These are phyloP conservation scores for Barypeithes pellucidus DNA, from an alignment of 2,888 invertebrate genomes.

Conservation along the genomic window DNA sequence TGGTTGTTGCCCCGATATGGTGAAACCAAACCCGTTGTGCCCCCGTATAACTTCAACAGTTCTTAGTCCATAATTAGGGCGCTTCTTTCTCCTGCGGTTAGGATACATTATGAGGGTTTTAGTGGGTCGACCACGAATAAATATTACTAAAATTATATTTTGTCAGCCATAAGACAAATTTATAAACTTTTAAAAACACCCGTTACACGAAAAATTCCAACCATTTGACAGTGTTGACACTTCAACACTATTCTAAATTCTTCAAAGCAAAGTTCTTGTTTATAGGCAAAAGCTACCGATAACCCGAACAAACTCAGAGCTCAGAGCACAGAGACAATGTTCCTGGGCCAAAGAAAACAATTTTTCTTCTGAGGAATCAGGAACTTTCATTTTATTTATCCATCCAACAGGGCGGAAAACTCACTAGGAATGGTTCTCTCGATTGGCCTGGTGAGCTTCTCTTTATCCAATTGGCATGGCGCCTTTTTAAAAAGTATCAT, in stretches of 20 bases:
- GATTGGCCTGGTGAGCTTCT: no score
- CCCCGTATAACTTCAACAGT: conserved; percentile 91
- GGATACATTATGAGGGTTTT: conserved; percentile 72
- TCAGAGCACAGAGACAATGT: no score
- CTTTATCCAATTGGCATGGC: no score
- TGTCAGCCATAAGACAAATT: background rate
- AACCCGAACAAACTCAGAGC: no score
- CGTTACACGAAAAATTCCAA: conserved; percentile 36
- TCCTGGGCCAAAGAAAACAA: no score
- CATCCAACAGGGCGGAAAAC: no score
- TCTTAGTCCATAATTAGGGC: conserved; percentile 83
- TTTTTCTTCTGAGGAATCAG: no score
- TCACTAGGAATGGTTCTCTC: no score
- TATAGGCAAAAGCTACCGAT: background rate
- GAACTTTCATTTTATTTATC: no score
- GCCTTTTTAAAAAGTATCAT: no score
- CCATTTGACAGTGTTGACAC: background rate
- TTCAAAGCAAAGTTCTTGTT: conserved; percentile 12
- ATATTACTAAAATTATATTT: background rate
- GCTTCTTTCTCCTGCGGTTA: conserved; percentile 79
- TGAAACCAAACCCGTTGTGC: conserved; percentile 95
- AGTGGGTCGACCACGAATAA: conserved; percentile 3
- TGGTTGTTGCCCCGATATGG: conserved; percentile 96
- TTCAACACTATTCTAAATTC: background rate
- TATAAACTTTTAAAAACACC: conserved; percentile 34